These are phyloP conservation scores for Colinus virginianus DNA, from an alignment of 2,113 vertebrate genomes.

Conservation along the genomic window DNA sequence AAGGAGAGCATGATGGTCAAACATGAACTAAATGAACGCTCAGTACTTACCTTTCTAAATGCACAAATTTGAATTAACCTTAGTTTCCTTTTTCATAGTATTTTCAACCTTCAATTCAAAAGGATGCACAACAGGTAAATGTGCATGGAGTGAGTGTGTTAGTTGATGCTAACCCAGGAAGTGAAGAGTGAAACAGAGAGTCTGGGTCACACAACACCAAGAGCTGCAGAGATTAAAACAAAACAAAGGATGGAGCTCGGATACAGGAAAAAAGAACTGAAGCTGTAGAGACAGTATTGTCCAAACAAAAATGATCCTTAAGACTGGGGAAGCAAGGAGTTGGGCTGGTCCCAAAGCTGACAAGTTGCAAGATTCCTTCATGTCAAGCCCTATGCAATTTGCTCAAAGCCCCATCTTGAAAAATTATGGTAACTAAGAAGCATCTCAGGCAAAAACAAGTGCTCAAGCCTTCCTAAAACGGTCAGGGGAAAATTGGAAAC, in stretches of 20 bases:
- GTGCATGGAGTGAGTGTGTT: not conserved
- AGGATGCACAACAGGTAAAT: not conserved
- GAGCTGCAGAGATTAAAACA: not conserved
- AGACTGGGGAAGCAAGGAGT: not conserved
- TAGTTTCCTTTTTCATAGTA: not conserved
- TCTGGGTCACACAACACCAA: not conserved
- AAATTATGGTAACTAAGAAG: not conserved
- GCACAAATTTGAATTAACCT: not conserved
- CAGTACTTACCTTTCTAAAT: not conserved
- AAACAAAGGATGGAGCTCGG: not conserved
- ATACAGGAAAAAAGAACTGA: not conserved
- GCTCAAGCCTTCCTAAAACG: fast-evolving
- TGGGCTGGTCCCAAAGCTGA: not conserved
- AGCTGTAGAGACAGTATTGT: not conserved
- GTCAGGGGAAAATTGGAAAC: not conserved
- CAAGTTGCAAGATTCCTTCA: not conserved
- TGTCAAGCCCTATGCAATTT: fast-evolving
- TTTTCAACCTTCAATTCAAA: not conserved
- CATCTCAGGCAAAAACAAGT: not conserved
- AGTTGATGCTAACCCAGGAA: not conserved
- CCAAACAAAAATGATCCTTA: not conserved
- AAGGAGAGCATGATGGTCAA: not conserved
- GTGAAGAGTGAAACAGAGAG: not conserved
- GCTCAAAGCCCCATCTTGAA: not conserved
- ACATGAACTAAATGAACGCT: not conserved